These are phyloP conservation scores for Oncorhynchus keta DNA, from an alignment of 2,113 vertebrate species.

Conservation along the genomic window DNA sequence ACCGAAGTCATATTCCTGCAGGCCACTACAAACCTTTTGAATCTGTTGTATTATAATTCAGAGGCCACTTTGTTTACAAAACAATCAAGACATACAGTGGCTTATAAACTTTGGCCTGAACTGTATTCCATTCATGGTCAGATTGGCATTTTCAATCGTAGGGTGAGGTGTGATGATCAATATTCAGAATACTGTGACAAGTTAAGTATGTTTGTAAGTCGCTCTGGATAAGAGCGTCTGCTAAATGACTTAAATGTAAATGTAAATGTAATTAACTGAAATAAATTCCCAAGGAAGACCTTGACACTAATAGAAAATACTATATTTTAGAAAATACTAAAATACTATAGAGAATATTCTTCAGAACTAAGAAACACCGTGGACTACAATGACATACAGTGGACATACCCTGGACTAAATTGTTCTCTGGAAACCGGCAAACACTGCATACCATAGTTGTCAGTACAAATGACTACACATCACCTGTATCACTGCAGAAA, in stretches of 20 bases:
- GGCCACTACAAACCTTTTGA: neutral
- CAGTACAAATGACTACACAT: conserved; percentile 83
- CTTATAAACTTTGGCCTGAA: conserved; percentile 52
- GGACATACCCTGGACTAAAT: conserved; percentile 40
- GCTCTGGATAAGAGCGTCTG: no score
- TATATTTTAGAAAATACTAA: no score
- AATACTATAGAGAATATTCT: conserved; percentile 82
- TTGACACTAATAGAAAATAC: conserved; percentile 82
- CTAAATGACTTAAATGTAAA: no score
- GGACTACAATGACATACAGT: conserved; percentile 34
- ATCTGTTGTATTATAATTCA: neutral
- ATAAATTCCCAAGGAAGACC: conserved; percentile 82
- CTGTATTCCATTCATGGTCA: conserved; percentile 20
- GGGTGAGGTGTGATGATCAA: conserved; percentile 15
- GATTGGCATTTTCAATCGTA: conserved; percentile 19
- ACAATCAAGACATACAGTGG: conserved; percentile 25
- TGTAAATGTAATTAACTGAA: no score
- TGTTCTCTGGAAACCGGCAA: conserved; percentile 77
- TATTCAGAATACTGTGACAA: conserved; percentile 21
- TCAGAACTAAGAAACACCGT: conserved; percentile 80
- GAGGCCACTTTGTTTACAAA: conserved; percentile 14
- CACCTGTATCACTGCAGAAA: conserved; percentile 82
- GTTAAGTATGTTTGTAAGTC: no score
- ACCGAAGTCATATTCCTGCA: conserved; percentile 16
- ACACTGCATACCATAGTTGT: conserved; percentile 81